Evolutionary conservation across 92 coral and sea anemone genomes (phyloP).

Genomic region (Actinernus sp.): DNA sequence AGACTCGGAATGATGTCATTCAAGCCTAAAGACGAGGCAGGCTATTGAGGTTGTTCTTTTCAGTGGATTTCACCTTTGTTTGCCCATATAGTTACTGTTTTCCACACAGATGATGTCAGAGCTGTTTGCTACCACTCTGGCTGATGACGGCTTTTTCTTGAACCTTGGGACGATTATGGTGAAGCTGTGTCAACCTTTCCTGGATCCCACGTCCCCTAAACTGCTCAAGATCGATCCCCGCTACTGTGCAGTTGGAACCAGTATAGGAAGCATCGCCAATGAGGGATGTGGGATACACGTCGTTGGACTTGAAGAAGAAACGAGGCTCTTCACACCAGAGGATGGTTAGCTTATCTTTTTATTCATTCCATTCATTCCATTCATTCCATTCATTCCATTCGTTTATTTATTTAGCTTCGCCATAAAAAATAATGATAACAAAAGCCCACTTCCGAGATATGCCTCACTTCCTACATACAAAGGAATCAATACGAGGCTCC

Average conservation of each 20-base stretch:
- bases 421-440: too few species aligned
- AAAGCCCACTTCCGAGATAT: too few species aligned
- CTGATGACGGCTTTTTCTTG: conserved; percentile 94
- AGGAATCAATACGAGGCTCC: too few species aligned
- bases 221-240: conserved; percentile 88
- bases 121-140: conserved; percentile 71
- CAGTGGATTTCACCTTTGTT: too few species aligned
- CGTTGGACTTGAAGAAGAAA: conserved; percentile 85
- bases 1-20: too few species aligned
- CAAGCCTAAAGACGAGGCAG: too few species aligned
- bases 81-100: too few species aligned
- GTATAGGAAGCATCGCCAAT: conserved; percentile 39
- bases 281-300: conserved; percentile 73
- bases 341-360: conserved; percentile 55
- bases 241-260: conserved; percentile 76
- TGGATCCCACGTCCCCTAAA: conserved; percentile 82
- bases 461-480: too few species aligned
- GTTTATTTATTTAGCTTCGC: too few species aligned
- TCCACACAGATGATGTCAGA: conserved; percentile 86
- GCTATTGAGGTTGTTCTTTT: too few species aligned
- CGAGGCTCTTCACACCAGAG: conserved; percentile 73
- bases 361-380: neutral
- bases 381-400: too few species aligned
- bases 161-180: conserved; percentile 87
- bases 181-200: conserved; percentile 81